Conservation (phyloP, 2,113 vertebrate species). For the Pedionomus torquatus region DNA sequence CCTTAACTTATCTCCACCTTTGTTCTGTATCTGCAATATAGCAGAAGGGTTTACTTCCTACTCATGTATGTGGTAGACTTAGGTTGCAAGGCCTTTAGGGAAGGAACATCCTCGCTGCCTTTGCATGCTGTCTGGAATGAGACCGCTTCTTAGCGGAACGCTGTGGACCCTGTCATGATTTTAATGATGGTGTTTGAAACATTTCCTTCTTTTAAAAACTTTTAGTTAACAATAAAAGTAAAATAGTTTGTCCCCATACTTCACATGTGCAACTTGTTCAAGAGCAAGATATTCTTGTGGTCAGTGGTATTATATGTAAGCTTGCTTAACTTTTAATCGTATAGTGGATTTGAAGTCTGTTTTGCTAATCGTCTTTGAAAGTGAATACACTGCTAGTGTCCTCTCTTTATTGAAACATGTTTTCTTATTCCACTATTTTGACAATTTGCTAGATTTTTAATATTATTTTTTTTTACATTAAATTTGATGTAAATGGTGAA, state of each 20-base stretch:
- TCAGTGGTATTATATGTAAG: background rate
- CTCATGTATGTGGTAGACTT: background rate
- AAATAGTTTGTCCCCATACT: background rate
- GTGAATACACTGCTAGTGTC: background rate
- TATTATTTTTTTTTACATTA: background rate
- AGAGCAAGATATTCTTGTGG: background rate
- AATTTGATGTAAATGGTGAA: background rate
- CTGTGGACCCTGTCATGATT: background rate
- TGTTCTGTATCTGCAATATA: background rate
- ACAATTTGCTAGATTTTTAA: background rate
- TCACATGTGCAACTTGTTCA: background rate
- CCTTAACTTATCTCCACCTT: background rate
- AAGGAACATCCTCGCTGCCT: background rate
- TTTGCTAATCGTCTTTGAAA: background rate
- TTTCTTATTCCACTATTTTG: background rate
- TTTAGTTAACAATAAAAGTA: background rate
- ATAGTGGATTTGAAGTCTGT: background rate
- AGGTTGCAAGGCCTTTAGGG: background rate
- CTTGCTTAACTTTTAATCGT: background rate
- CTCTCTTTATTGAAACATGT: background rate
- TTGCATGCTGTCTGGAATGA: background rate
- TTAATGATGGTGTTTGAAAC: background rate
- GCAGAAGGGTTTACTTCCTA: background rate
- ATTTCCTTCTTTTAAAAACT: background rate
- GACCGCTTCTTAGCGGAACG: background rate